Evolutionary conservation across 2,797 vertebrate species (phyloP), one percentile per base, ranked within the genome.

Genomic region (Microcaecilia unicolor): DNA sequence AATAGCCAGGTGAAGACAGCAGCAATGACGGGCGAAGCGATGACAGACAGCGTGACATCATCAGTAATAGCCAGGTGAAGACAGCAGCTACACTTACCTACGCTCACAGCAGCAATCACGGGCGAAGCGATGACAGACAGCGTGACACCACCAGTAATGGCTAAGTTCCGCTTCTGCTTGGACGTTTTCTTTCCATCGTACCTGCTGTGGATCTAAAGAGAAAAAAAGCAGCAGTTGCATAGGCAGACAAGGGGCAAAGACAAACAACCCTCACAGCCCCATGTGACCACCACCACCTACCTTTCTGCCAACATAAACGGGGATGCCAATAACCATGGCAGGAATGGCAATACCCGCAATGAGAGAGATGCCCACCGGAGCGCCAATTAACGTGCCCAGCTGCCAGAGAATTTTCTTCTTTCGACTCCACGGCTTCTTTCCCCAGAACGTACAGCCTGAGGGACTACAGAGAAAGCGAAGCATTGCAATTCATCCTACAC

Each of bases 401-500:
- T 98, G 95, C 95, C 94, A 98, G 48, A 98, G 69, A 51, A 98
- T 98, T 82, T 98, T 98, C 82, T 98, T 98, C 76, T 98, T 98
- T 50, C 88, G 86, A 72, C 93, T 98, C 95, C 95, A 98, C 2
- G 95, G 95, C 72, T 96, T 98, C 80, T 98, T 98, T 34, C 95
- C 95, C 95, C 95, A 98, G 73, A 98, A 98, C 0, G 95, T 98
- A 26, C 95, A 98, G 61, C 95, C 95, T 35, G 95, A 98, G 31
- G 95, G 95, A 66, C 95, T 98, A 56, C 33, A 9, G 3, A 30
- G 28, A 43, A 67, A n/a, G 14, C 15, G 9, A 15, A 10, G 26
- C n/a, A n/a, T n/a, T 28, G 7, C 9, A 16, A 7, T 28, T 15
- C 10, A 17, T 28, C 9, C 15, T 10, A 3, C 24, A 0, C 1